Evolutionary conservation across 37 sponge, comb jelly and placozoan genomes (phyloP), one percentile per base, ranked within the genome.

Genomic region (Aplysina aerophoba): DNA sequence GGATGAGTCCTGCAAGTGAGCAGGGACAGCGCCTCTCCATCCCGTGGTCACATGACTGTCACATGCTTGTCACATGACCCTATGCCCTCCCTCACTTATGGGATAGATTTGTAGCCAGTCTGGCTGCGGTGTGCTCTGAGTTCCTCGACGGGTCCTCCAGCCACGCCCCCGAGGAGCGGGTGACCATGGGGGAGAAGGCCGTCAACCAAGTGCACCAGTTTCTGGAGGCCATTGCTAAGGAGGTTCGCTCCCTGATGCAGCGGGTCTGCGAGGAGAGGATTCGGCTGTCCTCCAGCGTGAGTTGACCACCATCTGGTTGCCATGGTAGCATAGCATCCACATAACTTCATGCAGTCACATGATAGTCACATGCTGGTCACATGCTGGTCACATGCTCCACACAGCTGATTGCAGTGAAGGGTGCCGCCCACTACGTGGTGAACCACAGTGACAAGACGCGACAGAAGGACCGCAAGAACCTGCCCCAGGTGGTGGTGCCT

Each of bases 151-250:
- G 83, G 56, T 85, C 84, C 54, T 79, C 84, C 60, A 88, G 67
- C 4, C 86, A 85, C 87, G 94, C 94, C 56, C 98, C 94, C 0
- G 98, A 98, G 85, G 98, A 98, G 90, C 89, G 93, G 6, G 64
- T 83, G 58, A 81, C 30, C 44, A 90, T 93, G 35, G 97, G 97
- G 14, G 95, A 97, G 87, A 88, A 73, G 53, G 86, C 90, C 72
- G 88, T 97, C 56, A 90, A 91, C 40, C 79, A 88, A 30, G 89
- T 95, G 71, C 95, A 97, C 79, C 86, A 87, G 55, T 94, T 88
- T 83, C 85, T 97, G 64, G 95, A 97, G 65, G 15, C 84, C 63
- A 93, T 95, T 0, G 91, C 93, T 58, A 95, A 88, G 83, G 92
- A 93, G 85, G 84, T 90, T 33, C 73, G 71, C 55, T 40, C 63